phyloP scores from a whole-genome alignment of 1,140 invertebrate species.

The Trypoxylus dichotomus region DNA sequence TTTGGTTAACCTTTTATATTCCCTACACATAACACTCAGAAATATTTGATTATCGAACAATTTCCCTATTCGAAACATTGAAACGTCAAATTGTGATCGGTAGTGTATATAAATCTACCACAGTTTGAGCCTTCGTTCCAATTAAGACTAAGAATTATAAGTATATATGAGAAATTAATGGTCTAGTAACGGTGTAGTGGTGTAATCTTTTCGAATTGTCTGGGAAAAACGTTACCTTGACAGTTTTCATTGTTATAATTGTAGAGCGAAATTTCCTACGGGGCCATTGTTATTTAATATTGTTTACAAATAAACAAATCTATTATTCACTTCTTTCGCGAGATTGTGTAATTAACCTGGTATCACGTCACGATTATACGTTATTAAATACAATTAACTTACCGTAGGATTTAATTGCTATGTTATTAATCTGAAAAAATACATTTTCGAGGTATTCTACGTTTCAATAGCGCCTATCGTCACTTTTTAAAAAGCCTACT shows the following conservation, averaged over 20 bases:
- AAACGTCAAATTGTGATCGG: too few species aligned
- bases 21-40: too few species aligned
- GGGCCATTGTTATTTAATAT: neutral
- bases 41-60: too few species aligned
- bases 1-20: too few species aligned
- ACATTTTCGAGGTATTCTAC: too few species aligned
- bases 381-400: neutral
- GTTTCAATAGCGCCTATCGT: too few species aligned
- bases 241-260: neutral
- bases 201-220: neutral
- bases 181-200: neutral
- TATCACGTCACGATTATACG: neutral
- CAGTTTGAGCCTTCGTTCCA: neutral
- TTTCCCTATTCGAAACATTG: too few species aligned
- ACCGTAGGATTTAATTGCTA: neutral
- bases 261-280: neutral
- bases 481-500: too few species aligned
- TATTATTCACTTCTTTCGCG: neutral
- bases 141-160: neutral
- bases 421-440: neutral
- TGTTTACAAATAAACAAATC: constrained; percentile 7
- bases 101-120: too few species aligned
- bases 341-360: neutral
- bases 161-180: neutral
- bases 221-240: neutral